A percentile compares a stretch with the other conserved stretches of the same genome.
Conservation (phyloP, 2,888 invertebrate species). For the Drosophila kambysellisi region DNA sequence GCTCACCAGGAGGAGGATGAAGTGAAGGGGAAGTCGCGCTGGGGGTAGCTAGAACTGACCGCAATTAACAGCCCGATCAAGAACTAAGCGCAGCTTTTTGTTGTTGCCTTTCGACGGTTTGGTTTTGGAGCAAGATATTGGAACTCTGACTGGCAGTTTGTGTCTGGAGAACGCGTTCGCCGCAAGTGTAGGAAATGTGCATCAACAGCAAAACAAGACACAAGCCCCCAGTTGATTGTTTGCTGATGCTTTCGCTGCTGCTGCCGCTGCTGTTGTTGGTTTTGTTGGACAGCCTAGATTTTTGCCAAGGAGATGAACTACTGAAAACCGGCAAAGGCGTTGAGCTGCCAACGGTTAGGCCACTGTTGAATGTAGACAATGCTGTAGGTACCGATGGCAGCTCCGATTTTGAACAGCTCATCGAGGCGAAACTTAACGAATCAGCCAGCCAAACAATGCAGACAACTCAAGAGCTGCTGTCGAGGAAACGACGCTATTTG, state of each 20-base stretch:
- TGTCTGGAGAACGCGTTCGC: slow-evolving; percentile 56
- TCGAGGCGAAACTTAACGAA: slow-evolving; percentile 63
- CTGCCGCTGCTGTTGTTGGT: background rate
- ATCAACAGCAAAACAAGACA: slow-evolving; percentile 26
- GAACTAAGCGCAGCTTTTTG: slow-evolving; percentile 38
- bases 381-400: slow-evolving; percentile 24
- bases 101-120: slow-evolving; percentile 21
- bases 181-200: slow-evolving; percentile 64
- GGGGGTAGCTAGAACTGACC: slow-evolving; percentile 20
- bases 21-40: background rate
- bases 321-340: slow-evolving; percentile 41
- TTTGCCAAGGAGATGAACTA: slow-evolving; percentile 24
- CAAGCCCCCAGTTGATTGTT: slow-evolving; percentile 17
- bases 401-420: slow-evolving; percentile 56
- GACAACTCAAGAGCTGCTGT: slow-evolving; percentile 73
- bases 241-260: slow-evolving; percentile 17
- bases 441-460: slow-evolving; percentile 43
- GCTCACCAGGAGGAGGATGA: background rate
- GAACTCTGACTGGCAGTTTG: slow-evolving; percentile 61
- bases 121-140: slow-evolving; percentile 31
- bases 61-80: slow-evolving; percentile 65
- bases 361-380: slow-evolving; percentile 20
- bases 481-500: slow-evolving; percentile 86
- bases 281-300: slow-evolving; percentile 9
- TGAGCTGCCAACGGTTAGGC: slow-evolving; percentile 39